Evolutionary conservation across 2,888 invertebrate genomes (phyloP).

Genomic region (Meganola albula): DNA sequence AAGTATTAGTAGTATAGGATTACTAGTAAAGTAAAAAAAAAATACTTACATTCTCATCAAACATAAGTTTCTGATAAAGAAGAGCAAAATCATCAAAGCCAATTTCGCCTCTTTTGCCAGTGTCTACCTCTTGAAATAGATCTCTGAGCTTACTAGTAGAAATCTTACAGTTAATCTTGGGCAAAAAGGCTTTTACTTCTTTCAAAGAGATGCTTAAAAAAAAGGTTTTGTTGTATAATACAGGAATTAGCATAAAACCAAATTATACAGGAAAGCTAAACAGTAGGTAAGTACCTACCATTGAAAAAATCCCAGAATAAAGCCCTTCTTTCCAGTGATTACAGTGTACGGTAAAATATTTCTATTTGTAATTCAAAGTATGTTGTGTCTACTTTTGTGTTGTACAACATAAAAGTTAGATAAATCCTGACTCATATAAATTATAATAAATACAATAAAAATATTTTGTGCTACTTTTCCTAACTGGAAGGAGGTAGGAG

Average conservation of each 20-base stretch:
- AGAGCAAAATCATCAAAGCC: slow-evolving; percentile 93
- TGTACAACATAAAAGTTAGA: too few relatives aligned
- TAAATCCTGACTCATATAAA: too few relatives aligned
- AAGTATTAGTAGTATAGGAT: neutral
- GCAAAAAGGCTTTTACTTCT: slow-evolving; percentile 93
- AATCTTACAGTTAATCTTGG: slow-evolving; percentile 93
- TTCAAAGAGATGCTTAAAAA: slow-evolving; percentile 86
- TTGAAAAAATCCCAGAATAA: too few relatives aligned
- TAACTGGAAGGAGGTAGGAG: too few relatives aligned
- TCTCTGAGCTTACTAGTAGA: slow-evolving; percentile 89
- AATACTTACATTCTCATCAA: slow-evolving; percentile 84
- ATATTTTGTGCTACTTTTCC: too few relatives aligned
- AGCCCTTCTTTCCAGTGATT: too few relatives aligned
- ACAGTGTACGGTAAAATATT: too few relatives aligned
- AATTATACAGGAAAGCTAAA: neutral
- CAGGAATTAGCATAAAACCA: neutral
- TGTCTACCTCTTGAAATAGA: slow-evolving; percentile 92
- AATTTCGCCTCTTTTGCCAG: slow-evolving; percentile 85
- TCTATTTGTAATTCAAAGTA: too few relatives aligned
- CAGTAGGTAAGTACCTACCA: too few relatives aligned
- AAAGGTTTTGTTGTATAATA: neutral
- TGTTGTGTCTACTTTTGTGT: too few relatives aligned
- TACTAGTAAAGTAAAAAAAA: neutral
- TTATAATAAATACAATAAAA: too few relatives aligned
- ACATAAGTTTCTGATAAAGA: slow-evolving; percentile 90